phyloP scores from a whole-genome alignment of 2,113 vertebrate genomes.

The Osmerus eperlanus region DNA sequence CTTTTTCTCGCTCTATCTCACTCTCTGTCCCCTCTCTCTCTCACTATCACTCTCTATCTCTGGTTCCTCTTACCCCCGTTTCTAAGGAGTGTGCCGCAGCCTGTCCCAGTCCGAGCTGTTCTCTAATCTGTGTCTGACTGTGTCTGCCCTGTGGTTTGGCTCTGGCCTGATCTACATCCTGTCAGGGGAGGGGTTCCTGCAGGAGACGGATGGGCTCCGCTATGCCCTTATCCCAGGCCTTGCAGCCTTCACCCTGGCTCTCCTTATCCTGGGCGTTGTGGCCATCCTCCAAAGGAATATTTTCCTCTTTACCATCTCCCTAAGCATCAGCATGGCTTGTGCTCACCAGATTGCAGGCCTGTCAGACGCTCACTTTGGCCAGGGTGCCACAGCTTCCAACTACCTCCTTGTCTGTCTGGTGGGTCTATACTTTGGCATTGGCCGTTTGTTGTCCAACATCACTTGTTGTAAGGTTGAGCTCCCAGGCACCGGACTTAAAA shows the following conservation, averaged over 20 bases:
- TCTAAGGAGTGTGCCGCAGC: conserved; percentile 72
- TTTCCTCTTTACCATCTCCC: conserved; percentile 66
- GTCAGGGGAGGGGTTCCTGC: conserved; percentile 65
- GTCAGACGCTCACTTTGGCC: conserved; percentile 62
- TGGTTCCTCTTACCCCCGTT: conserved; percentile 4
- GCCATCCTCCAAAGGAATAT: conserved; percentile 66
- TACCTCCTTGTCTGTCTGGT: conserved; percentile 75
- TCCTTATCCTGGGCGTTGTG: conserved; percentile 69
- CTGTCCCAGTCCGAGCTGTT: conserved; percentile 64
- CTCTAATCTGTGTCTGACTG: conserved; percentile 73
- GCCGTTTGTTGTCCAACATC: conserved; percentile 66
- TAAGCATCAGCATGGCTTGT: conserved; percentile 71
- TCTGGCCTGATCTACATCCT: conserved; percentile 77
- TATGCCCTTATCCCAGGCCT: conserved; percentile 77
- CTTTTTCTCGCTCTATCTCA: neutral
- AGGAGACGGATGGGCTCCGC: conserved; percentile 14
- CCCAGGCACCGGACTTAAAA: conserved; percentile 62
- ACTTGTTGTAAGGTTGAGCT: conserved; percentile 58
- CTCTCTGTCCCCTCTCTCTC: neutral
- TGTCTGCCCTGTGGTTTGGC: conserved; percentile 79
- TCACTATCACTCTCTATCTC: neutral
- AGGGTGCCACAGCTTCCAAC: conserved; percentile 75
- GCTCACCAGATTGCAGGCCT: conserved; percentile 77
- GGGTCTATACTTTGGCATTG: conserved; percentile 75
- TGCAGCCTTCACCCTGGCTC: conserved; percentile 70